Evolutionary conservation across 2,888 invertebrate genomes (phyloP), one percentile per base, ranked within the genome.

Genomic region (Petrolisthes manimaculis): DNA sequence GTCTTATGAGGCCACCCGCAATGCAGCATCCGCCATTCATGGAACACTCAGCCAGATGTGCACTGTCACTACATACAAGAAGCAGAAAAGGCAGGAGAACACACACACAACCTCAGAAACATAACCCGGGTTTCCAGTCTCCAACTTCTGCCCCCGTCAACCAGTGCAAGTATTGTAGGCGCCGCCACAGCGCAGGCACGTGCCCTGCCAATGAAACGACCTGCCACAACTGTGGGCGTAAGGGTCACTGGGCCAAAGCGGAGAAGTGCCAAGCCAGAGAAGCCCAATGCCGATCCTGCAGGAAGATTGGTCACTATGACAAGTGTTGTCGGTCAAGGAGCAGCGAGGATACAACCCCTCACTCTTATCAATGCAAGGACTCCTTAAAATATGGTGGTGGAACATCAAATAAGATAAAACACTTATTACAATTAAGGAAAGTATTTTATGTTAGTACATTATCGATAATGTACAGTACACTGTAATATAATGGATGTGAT

Each of bases 161-260:
- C 37, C 24, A 78, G 55, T 14, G 14, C n/a, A 54, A 37, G 5
- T 61, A n/a, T 5, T 81, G 18, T 21, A 18, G 54, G 81, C 56
- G 55, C 18, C 21, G 9, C 8, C 9, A n/a, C 56, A 5, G 55
- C 18, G 54, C 61, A 37, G 81, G 24, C 54, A 81, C 4, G 81
- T 56, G 81, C 56, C n/a, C 9, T 12, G 56, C 61, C n/a, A 18
- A 1, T 18, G n/a, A 81, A n/a, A 5, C n/a, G 5, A 56, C 6
- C 6, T 55, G 81, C 56, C n/a, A 5, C 81, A 82, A 82, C 67
- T 82, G 82, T 61, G 82, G 61, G 4, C 82, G 21, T 8, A 12
- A 51, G 61, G 61, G 82, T 56, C 82, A 82, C 51, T 82, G 21
- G 53, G 51, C 79, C 79, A 79, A 21, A 54, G 12, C 79, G 53